Base-by-base conservation (phyloP, 2,113 vertebrate species). In the Entomyzon cyanotis region DNA sequence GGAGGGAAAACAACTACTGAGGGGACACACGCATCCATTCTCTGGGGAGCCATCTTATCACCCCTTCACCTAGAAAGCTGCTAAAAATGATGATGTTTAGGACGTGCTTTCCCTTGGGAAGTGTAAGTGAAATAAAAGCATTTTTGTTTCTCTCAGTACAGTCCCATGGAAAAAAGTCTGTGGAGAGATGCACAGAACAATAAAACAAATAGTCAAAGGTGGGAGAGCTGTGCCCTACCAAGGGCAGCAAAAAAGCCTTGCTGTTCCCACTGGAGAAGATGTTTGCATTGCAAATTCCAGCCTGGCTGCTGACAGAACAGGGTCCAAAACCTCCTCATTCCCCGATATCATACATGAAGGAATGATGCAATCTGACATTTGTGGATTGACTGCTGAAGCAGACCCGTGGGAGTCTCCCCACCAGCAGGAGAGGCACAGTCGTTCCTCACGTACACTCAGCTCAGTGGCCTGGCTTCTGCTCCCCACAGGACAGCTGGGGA, bases 61-160 rank as follows among this genome's bases (percentile, higher is more conserved):
- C 33, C 19, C 12, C 63, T 87, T 83, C 63, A 39, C 70, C 80
- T 5, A 69, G 53, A 87, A 58, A 80, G 42, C 82, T 84, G 74
- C 67, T 50, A 70, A 79, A 89, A 87, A 82, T 27, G 5, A 53
- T 73, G 81, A 69, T 76, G 70, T 30, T 83, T 67, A 80, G 63
- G 59, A 31, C 42, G 23, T 47, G 31, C 24, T 91, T 94, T 96
- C 95, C 82, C 82, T 85, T 77, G 90, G 87, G 87, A 95, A 77
- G 22, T 33, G 41, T 50, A 70, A 80, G 30, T 4, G 14, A 68
- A 89, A 85, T 70, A 8, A 91, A 85, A 18, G 39, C 24, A 53
- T 79, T 89, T 91, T 65, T 94, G 46, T 76, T 94, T 70, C 82
- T 89, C 82, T 87, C 74, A 79, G 50, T 65, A 77, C 3, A 1